Base-by-base conservation (phyloP, 2,888 invertebrate species). In the Thumatha senex region DNA sequence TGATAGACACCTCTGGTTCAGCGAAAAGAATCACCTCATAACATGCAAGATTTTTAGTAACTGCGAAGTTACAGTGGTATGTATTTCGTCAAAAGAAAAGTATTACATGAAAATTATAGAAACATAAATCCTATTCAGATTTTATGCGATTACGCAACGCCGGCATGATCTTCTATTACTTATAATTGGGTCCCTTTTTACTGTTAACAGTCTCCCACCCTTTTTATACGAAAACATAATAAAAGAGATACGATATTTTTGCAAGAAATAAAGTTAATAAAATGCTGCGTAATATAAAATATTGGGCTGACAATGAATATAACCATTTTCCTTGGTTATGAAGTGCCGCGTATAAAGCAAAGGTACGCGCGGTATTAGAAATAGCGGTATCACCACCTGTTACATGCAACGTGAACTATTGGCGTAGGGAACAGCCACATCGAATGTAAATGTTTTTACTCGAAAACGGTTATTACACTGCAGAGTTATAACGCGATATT, bases 131-230 rank as follows among this genome's bases (percentile, higher is more conserved):
- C 5, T 24, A 24, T 24, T 40, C 11, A 40, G 40, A 58, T 7
- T 53, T 52, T 49, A 48, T 55, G 41, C 39, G 18, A 31, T 51
- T 40, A 53, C 53, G 54, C 40, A 59, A 53, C 15, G 44, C 52
- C 48, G 54, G 57, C 57, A 54, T 62, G 41, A 33, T 43, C 12
- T 11, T 48, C 50, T 48, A 40, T 57, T 49, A 54, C 66, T 56
- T 65, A 56, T 42, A 54, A 67, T 60, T 40, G 54, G 55, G 60
- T 55, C 48, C 46, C 67, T 68, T 65, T 66, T 65, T 67, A 67
- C 60, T 60, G 54, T 45, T 13, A 47, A 31, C 38, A 30, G 39
- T 41, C n/a, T n/a, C 48, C 52, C 33, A 7, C 41, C 47, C 42
- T 65, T 65, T 56, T 63, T 56, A 62, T 55, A 55, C 33, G 48